Conservation (phyloP, 2,113 vertebrate genomes). For the Phalacrocorax pelagicus region DNA sequence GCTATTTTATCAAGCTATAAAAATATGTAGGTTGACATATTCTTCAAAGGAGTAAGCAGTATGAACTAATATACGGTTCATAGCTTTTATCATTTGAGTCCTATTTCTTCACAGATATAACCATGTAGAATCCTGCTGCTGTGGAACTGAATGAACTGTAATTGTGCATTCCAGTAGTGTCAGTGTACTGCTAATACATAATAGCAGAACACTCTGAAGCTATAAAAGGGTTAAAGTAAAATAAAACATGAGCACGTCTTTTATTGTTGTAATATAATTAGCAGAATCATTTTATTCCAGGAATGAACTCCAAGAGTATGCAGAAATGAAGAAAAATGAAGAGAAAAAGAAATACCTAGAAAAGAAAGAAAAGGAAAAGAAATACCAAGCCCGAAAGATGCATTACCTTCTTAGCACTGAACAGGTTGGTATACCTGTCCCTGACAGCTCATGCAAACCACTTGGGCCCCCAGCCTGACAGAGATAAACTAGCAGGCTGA, state of each 20-base stretch:
- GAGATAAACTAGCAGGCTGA: conserved; percentile 79
- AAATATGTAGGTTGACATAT: background rate
- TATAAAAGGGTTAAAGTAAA: background rate
- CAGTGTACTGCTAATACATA: background rate
- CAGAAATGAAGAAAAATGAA: conserved; percentile 78
- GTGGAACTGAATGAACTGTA: background rate
- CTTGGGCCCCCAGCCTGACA: conserved; percentile 71
- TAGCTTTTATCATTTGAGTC: background rate
- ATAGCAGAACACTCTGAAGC: background rate
- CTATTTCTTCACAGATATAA: background rate
- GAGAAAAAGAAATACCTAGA: conserved; percentile 72
- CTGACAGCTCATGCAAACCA: conserved; percentile 74
- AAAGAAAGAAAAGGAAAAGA: conserved; percentile 76
- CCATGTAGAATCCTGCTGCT: background rate
- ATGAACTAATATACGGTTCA: background rate
- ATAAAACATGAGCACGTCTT: rapidly evolving
- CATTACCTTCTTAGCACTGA: conserved; percentile 95
- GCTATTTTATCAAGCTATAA: background rate
- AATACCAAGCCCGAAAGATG: conserved; percentile 81
- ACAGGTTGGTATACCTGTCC: conserved; percentile 82
- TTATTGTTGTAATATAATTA: background rate
- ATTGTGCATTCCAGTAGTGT: background rate
- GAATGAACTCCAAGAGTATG: conserved; percentile 80
- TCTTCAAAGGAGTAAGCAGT: background rate
- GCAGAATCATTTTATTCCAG: conserved; percentile 69